Base-by-base conservation (phyloP, 2,888 invertebrate genomes). In the Atethmia centrago region DNA sequence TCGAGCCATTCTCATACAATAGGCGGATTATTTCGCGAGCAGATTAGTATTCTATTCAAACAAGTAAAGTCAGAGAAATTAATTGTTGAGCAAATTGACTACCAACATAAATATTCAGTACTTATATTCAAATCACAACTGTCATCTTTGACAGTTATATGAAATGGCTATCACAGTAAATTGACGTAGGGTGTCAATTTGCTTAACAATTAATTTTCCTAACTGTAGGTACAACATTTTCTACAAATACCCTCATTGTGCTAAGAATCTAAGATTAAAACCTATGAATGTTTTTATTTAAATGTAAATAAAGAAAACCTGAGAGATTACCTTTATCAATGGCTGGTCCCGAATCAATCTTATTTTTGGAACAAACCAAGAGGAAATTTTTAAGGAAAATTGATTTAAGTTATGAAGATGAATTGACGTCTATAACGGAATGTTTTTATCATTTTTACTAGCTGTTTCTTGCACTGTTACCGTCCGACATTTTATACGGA, bases 271-370 rank as follows among this genome's bases (percentile, higher is more conserved):
- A 47, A 88, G 84, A 89, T 90, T 88, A 87, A 90, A 90, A 86
- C 86, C 88, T 89, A 92, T 93, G 92, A 89, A 90, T 89, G 88
- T 92, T 92, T 87, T 90, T 88, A 93, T 93, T 92, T 91, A 92
- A 91, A 94, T 94, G 93, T 91, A 92, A 94, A 94, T 93, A 92
- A 84, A 82, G 75, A 69, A 89, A 88, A 85, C 91, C 90, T 73
- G 79, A 81, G 90, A 92, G 92, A 90, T 89, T 89, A 86, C 85
- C 80, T 89, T 92, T 92, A 89, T 90, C 87, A 64, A 89, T 86
- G 88, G 81, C 80, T 77, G 77, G 86, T 88, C 84, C 82, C 76
- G 82, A 90, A 92, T 93, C 92, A 93, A 92, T 92, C 87, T 85
- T 74, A 82, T 88, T 59, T 91, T 90, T 90, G 88, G 87, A 66